Conservation (phyloP, 1,140 invertebrate genomes). For the Myzus persicae region DNA sequence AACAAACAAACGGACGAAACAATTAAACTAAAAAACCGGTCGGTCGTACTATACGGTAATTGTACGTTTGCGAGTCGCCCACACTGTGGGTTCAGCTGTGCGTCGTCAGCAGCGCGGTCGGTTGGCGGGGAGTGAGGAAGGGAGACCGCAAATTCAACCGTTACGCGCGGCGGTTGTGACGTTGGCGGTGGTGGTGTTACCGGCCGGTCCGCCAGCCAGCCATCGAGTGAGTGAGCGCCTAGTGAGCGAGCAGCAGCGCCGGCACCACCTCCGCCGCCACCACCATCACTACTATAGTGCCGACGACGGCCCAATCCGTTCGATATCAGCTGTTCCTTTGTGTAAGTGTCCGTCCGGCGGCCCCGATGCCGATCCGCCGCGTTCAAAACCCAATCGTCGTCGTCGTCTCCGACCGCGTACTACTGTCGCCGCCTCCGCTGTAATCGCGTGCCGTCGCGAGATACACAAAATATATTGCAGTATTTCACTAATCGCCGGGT, state of each 20-base stretch:
- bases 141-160: constrained; percentile 21
- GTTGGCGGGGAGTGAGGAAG: not conserved
- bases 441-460: not conserved
- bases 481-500: constrained; percentile 6
- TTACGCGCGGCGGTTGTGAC: not conserved
- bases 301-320: constrained; percentile 47
- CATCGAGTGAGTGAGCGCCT: not conserved
- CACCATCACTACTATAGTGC: not conserved
- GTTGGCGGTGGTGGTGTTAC: constrained; percentile 7
- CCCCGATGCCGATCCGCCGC: constrained; percentile 24
- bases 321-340: constrained; percentile 59
- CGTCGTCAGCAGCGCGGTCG: not conserved
- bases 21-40: not conserved
- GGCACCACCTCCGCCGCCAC: not conserved
- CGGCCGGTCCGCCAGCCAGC: constrained; percentile 13
- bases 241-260: not conserved
- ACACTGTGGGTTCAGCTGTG: constrained; percentile 34
- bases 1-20: not conserved
- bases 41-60: constrained; percentile 4
- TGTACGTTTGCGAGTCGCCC: constrained; percentile 25
- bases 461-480: not conserved
- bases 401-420: constrained; percentile 43
- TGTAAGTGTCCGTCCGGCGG: constrained; percentile 53
- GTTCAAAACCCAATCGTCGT: constrained; percentile 54
- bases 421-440: not conserved